A percentile compares a stretch with the other conserved stretches of the same genome.
Conservation (phyloP, 2,797 vertebrate species). For the Smutsia gigantea region DNA sequence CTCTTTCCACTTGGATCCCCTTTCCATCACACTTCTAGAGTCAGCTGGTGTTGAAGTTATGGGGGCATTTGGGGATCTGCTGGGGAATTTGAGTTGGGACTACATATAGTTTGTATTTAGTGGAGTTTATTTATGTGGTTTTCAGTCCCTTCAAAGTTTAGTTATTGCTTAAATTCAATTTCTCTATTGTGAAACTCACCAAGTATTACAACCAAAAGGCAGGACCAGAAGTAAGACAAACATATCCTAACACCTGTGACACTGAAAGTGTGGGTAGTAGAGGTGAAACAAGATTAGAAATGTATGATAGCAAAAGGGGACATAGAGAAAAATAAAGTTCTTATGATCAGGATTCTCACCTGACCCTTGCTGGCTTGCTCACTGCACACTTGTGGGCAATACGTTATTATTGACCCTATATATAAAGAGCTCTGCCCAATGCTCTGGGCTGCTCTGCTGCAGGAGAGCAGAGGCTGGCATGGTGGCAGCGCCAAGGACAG, state of each 20-base stretch:
- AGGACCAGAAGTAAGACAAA: background rate
- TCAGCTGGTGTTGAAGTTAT: background rate
- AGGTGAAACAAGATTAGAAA: slow-evolving; percentile 19
- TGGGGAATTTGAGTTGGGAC: background rate
- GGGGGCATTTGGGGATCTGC: background rate
- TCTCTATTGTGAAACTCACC: background rate
- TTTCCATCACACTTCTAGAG: background rate
- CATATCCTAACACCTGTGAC: background rate
- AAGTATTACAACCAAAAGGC: background rate
- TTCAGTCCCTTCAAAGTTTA: background rate
- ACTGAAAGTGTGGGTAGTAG: background rate
- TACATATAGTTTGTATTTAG: background rate
- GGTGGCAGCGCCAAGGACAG: no score
- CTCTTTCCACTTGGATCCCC: background rate
- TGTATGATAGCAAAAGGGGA: background rate
- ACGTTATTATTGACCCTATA: no score
- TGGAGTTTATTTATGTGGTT: background rate
- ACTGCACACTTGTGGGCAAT: no score
- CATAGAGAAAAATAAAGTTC: no score
- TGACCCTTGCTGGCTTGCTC: background rate
- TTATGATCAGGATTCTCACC: no score
- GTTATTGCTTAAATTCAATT: slow-evolving; percentile 23
- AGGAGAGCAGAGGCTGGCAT: no score
- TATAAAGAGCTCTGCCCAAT: no score
- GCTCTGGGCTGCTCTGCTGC: no score